Conservation (phyloP, 2,888 invertebrate species). For the Napeogenes inachia region DNA sequence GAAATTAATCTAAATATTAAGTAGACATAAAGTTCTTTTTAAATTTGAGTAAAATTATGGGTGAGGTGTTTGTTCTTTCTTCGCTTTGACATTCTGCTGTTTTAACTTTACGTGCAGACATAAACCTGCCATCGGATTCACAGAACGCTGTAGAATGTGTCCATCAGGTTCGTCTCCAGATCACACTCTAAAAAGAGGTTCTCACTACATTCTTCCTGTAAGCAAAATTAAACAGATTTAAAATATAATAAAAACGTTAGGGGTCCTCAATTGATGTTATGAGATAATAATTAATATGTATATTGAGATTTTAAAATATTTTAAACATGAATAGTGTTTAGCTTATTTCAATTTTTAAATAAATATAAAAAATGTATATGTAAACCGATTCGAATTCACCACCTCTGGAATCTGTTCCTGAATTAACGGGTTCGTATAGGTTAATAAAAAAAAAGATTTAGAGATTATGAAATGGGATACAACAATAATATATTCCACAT, state of each 20-base stretch:
- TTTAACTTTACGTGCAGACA: conserved; percentile 13
- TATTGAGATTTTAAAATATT: too few species aligned
- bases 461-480: not conserved
- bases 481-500: not conserved
- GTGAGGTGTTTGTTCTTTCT: conserved; percentile 10
- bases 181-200: conserved; percentile 71
- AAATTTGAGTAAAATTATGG: conserved; percentile 10
- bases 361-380: too few species aligned
- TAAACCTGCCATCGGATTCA: conserved; percentile 40
- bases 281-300: too few species aligned
- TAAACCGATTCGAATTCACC: too few species aligned
- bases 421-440: too few species aligned
- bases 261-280: too few species aligned
- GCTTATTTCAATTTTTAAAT: too few species aligned
- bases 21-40: conserved; percentile 9
- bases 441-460: not conserved
- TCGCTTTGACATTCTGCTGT: conserved; percentile 20
- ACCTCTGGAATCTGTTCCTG: too few species aligned
- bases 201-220: conserved; percentile 70
- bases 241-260: too few species aligned
- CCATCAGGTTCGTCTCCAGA: conserved; percentile 68
- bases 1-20: conserved; percentile 9
- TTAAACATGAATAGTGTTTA: too few species aligned
- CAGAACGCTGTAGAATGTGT: conserved; percentile 69
- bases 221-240: conserved; percentile 23